Conservation (phyloP, 2,113 vertebrate species). For the Suricata suricatta region DNA sequence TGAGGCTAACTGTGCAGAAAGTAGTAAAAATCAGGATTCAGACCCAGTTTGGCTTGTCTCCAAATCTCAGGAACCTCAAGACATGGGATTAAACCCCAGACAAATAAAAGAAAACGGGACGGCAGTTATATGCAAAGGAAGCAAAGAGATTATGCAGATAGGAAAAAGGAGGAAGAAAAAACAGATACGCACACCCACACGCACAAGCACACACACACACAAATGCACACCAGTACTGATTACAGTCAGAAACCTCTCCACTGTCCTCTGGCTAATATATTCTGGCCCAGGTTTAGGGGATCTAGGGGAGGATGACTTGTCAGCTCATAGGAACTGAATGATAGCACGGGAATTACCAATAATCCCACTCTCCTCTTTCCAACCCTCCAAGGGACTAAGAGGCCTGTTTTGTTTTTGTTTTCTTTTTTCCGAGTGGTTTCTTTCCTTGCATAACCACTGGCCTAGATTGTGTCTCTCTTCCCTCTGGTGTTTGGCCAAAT, state of each 20-base stretch:
- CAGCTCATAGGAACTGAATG: slow-evolving; percentile 43
- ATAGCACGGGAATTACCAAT: slow-evolving; percentile 78
- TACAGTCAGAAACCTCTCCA: background rate
- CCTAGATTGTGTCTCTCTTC: slow-evolving; percentile 39
- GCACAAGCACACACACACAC: background rate
- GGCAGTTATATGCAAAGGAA: background rate
- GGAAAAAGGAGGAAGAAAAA: background rate
- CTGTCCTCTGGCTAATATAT: slow-evolving; percentile 75
- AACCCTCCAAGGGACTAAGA: slow-evolving; percentile 72
- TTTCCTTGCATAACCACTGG: background rate
- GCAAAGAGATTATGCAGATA: background rate
- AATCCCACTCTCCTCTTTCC: slow-evolving; percentile 66
- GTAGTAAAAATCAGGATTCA: background rate
- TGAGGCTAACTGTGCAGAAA: background rate
- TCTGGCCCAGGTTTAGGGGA: slow-evolving; percentile 61
- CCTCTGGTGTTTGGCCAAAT: background rate
- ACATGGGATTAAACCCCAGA: background rate
- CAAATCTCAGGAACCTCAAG: background rate
- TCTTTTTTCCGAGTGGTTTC: background rate
- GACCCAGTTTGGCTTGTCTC: background rate
- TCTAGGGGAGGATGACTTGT: slow-evolving; percentile 71
- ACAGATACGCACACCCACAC: background rate
- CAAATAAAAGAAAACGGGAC: background rate
- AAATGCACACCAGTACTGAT: rapidly evolving
- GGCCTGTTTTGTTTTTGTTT: background rate